Conservation (phyloP, 1,140 invertebrate genomes). For the Helicoverpa armigera region DNA sequence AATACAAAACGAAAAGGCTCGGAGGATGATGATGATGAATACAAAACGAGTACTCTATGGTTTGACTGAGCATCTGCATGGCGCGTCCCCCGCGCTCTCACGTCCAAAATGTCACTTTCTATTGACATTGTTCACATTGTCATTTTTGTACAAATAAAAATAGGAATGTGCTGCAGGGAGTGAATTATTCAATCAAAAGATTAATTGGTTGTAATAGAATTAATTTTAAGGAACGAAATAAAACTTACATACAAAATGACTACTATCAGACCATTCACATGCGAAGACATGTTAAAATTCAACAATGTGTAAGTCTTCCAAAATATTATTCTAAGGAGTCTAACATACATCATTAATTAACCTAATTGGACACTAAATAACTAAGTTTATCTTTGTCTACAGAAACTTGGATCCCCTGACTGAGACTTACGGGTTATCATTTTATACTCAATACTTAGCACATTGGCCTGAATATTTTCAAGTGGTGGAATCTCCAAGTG, state of each 20-base stretch:
- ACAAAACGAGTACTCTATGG: no score
- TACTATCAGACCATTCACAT: slow-evolving; percentile 96
- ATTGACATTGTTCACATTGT: neutral
- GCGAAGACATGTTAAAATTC: slow-evolving; percentile 98
- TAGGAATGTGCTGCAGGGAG: no score
- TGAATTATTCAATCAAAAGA: no score
- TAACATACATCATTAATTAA: neutral
- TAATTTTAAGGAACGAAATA: neutral
- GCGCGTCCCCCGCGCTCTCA: no score
- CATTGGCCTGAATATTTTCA: slow-evolving; percentile 99
- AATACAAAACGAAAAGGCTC: no score
- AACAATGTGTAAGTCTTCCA: slow-evolving; percentile 95
- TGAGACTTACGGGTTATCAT: slow-evolving; percentile 98
- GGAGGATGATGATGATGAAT: no score
- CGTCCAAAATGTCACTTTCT: no score
- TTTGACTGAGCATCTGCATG: no score
- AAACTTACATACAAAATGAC: slow-evolving; percentile 90
- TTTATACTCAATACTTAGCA: slow-evolving; percentile 99
- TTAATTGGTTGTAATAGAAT: no score
- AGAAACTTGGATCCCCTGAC: slow-evolving; percentile 98
- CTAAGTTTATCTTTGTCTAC: slow-evolving; percentile 60
- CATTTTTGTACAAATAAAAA: neutral
- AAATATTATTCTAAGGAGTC: neutral
- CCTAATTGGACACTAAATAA: neutral
- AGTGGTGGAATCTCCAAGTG: slow-evolving; percentile 97